phyloP scores from a whole-genome alignment of 2,797 vertebrate species.

The Sphenodon punctatus region DNA sequence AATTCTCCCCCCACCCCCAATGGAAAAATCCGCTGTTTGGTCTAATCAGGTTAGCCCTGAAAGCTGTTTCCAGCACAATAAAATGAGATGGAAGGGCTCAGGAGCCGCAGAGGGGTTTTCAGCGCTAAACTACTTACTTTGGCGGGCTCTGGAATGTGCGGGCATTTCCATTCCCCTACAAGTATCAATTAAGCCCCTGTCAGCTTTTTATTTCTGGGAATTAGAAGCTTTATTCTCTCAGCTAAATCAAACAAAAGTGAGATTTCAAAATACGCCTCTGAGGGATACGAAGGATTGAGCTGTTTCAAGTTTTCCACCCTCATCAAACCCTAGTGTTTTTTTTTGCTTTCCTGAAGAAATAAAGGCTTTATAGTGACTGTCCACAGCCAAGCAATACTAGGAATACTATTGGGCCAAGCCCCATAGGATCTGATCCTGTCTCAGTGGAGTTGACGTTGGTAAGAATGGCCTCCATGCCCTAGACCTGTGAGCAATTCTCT shows the following conservation, averaged over 20 bases:
- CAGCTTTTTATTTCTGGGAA: slow-evolving; percentile 64
- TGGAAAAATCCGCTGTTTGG: slow-evolving; percentile 54
- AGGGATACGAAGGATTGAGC: not conserved
- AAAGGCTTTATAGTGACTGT: slow-evolving; percentile 6
- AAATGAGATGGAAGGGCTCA: slow-evolving; percentile 62
- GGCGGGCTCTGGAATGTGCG: slow-evolving; percentile 21
- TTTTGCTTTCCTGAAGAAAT: not conserved
- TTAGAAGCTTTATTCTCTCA: slow-evolving; percentile 44
- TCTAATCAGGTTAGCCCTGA: slow-evolving; percentile 44
- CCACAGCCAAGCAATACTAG: not conserved
- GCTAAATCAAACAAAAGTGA: slow-evolving; percentile 19
- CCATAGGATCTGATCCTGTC: too few species aligned
- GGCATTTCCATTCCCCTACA: slow-evolving; percentile 63
- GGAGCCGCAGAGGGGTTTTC: slow-evolving; percentile 27
- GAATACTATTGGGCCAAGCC: too few species aligned
- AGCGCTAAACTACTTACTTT: slow-evolving; percentile 54
- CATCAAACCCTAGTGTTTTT: slow-evolving; percentile 33
- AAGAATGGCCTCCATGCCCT: slow-evolving; percentile 32
- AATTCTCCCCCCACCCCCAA: slow-evolving; percentile 12
- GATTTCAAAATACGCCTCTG: not conserved
- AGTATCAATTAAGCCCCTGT: slow-evolving; percentile 59
- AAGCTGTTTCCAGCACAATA: slow-evolving; percentile 54
- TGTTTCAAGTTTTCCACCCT: not conserved
- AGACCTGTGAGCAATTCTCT: not conserved
- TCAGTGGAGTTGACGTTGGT: too few species aligned